Conservation (phyloP, 2,797 vertebrate genomes). For the Yasuhikotakia modesta region DNA sequence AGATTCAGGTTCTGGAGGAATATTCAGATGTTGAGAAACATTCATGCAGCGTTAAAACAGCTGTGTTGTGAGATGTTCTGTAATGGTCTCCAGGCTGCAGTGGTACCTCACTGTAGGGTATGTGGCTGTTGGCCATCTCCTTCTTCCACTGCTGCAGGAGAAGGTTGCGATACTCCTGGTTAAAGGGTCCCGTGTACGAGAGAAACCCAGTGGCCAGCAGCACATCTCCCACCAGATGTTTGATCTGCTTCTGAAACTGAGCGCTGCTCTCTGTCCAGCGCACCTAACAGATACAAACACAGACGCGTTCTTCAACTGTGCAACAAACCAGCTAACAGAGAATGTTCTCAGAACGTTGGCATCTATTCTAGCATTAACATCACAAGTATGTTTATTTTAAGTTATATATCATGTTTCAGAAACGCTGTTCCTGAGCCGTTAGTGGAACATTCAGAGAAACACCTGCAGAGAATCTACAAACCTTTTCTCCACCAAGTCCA, state of each 20-base stretch:
- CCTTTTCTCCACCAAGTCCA: slow-evolving; percentile 85
- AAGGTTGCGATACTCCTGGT: slow-evolving; percentile 83
- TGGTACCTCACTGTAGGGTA: slow-evolving; percentile 81
- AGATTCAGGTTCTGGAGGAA: slow-evolving; percentile 79
- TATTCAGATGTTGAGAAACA: not conserved
- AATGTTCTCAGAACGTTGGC: too few relatives aligned
- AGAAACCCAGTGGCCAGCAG: slow-evolving; percentile 84
- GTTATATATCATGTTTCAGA: too few relatives aligned
- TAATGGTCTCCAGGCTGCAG: not conserved
- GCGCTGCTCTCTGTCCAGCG: slow-evolving; percentile 84
- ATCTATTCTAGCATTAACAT: too few relatives aligned
- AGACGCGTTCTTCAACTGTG: too few relatives aligned
- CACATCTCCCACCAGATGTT: slow-evolving; percentile 81
- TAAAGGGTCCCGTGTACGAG: slow-evolving; percentile 85
- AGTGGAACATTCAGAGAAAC: too few relatives aligned
- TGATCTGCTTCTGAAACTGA: slow-evolving; percentile 81
- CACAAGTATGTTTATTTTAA: too few relatives aligned
- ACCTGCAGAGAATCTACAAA: slow-evolving; percentile 43
- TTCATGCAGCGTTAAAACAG: not conserved
- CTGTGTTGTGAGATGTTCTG: too few relatives aligned
- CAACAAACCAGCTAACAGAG: too few relatives aligned
- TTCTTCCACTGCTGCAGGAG: slow-evolving; percentile 80
- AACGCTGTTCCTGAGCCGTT: too few relatives aligned
- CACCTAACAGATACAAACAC: slow-evolving; percentile 67
- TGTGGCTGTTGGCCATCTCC: slow-evolving; percentile 75